Evolutionary conservation across 2,888 invertebrate species (phyloP).

Genomic region (Crocallis elinguaria): DNA sequence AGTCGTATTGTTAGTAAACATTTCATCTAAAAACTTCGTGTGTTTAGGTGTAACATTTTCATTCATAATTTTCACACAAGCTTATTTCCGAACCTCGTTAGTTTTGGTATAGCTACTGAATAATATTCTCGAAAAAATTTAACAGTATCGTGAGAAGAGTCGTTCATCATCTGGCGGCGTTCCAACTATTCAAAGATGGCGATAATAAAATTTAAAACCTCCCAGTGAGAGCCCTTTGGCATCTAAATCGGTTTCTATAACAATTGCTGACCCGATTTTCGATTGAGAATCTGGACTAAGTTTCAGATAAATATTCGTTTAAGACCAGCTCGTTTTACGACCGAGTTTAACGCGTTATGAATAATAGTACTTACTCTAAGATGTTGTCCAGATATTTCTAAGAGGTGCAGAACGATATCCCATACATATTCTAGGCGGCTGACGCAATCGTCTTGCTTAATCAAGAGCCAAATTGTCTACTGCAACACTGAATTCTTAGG

Average conservation of each 20-base stretch:
- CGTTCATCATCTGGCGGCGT: constrained; percentile 50
- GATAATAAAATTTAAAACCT: constrained; percentile 53
- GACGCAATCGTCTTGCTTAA: constrained; percentile 46
- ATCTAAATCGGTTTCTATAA: constrained; percentile 53
- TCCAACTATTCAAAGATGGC: constrained; percentile 50
- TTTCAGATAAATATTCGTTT: constrained; percentile 28
- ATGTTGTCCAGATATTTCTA: constrained; percentile 22
- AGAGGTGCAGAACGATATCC: constrained; percentile 58
- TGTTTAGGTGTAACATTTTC: constrained; percentile 26
- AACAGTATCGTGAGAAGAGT: constrained; percentile 32
- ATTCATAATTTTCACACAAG: constrained; percentile 33
- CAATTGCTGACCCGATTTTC: constrained; percentile 61
- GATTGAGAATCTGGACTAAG: constrained; percentile 43
- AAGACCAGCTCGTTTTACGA: constrained; percentile 27
- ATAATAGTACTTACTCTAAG: constrained; percentile 9
- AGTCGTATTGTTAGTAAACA: constrained; percentile 19
- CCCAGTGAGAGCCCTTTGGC: constrained; percentile 58
- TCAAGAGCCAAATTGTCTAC: constrained; percentile 26
- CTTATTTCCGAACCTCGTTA: constrained; percentile 25
- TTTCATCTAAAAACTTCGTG: constrained; percentile 11
- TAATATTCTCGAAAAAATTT: constrained; percentile 31
- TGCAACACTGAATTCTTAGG: constrained; percentile 32
- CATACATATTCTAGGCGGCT: constrained; percentile 52
- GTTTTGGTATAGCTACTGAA: constrained; percentile 25
- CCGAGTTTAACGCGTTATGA: constrained; percentile 18